phyloP scores from a whole-genome alignment of 2,888 invertebrate species.

The Achlya flavicornis region DNA sequence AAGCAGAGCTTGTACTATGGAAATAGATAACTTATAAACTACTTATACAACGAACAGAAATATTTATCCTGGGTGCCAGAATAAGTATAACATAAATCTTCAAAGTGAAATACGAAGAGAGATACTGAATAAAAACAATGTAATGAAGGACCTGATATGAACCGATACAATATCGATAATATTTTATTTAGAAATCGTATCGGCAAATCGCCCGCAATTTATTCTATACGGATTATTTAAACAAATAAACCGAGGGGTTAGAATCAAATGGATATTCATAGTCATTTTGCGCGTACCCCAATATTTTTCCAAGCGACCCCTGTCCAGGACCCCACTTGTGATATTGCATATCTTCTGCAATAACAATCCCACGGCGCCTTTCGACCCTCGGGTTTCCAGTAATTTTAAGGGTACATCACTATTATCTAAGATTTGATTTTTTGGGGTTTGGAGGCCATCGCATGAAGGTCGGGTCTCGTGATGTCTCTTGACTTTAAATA shows the following conservation, averaged over 20 bases:
- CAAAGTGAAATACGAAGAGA: too few relatives aligned
- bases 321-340: conserved; percentile 47
- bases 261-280: conserved; percentile 48
- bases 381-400: conserved; percentile 53
- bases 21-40: too few relatives aligned
- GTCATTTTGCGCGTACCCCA: conserved; percentile 45
- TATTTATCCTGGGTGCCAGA: too few relatives aligned
- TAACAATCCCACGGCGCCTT: conserved; percentile 54
- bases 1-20: too few relatives aligned
- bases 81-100: too few relatives aligned
- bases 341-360: conserved; percentile 65
- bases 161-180: not conserved
- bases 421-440: conserved; percentile 50
- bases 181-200: not conserved
- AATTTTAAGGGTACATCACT: conserved; percentile 57
- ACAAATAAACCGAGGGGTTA: conserved; percentile 39
- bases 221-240: conserved; percentile 23
- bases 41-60: too few relatives aligned
- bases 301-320: conserved; percentile 49
- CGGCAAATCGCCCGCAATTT: conserved; percentile 1
- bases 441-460: conserved; percentile 9
- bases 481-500: not conserved
- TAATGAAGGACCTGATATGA: not conserved
- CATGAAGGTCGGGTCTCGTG: not conserved
- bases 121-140: too few relatives aligned